A percentile compares a stretch with the other conserved stretches of the same genome.
Evolutionary conservation across 2,888 invertebrate genomes (phyloP).

Genomic region (Drosophila buzzatii): DNA sequence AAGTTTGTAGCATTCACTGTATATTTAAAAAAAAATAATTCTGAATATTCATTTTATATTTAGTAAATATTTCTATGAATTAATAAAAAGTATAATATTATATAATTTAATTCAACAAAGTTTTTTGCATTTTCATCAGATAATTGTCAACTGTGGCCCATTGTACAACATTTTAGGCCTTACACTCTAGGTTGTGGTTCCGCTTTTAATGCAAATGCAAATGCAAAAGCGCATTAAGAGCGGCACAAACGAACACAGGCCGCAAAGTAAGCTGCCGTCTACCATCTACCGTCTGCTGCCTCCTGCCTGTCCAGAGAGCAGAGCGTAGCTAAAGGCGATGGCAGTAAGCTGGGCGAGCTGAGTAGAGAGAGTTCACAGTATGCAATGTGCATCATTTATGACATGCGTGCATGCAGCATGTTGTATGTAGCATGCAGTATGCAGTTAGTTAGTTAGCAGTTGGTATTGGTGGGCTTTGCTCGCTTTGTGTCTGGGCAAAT

Average conservation of each 20-base stretch:
- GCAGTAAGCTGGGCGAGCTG: neutral
- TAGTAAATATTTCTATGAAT: no score
- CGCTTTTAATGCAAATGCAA: conserved; percentile 78
- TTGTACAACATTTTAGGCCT: conserved; percentile 52
- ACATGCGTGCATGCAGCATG: conserved; percentile 43
- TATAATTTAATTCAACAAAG: no score
- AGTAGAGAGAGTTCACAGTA: conserved; percentile 39
- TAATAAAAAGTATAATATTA: no score
- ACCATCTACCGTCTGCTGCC: neutral
- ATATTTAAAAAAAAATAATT: no score
- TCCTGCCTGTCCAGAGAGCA: neutral
- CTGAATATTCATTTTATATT: no score
- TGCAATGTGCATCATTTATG: conserved; percentile 77
- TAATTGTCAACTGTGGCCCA: conserved; percentile 17
- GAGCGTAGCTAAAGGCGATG: neutral
- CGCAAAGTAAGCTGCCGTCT: conserved; percentile 67
- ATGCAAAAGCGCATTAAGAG: conserved; percentile 72
- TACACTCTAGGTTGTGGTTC: conserved; percentile 41
- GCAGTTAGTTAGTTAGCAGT: conserved; percentile 19
- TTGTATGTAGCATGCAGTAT: neutral
- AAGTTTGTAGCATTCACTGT: no score
- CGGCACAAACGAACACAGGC: conserved; percentile 61
- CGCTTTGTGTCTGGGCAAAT: conserved; percentile 79
- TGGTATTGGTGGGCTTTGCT: conserved; percentile 34
- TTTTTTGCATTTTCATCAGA: neutral